phyloP scores from a whole-genome alignment of 2,797 vertebrate genomes.

The Falco peregrinus region DNA sequence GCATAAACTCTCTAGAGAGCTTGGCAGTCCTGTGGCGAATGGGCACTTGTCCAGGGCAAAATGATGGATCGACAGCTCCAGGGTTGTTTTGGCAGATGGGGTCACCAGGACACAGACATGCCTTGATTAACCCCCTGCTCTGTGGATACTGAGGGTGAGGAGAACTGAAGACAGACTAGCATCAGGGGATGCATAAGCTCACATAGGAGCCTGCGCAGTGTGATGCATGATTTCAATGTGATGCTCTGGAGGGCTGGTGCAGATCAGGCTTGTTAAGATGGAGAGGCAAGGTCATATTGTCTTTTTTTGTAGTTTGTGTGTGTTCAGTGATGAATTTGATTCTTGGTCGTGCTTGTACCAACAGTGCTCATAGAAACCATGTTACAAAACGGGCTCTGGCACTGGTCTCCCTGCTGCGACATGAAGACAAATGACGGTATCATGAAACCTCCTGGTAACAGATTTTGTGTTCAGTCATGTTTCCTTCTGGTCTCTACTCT shows the following conservation, averaged over 20 bases:
- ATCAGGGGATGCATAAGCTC: background rate
- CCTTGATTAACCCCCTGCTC: background rate
- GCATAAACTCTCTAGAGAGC: background rate
- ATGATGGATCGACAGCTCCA: background rate
- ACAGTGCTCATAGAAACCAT: background rate
- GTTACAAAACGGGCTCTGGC: background rate
- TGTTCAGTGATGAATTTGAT: background rate
- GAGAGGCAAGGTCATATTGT: background rate
- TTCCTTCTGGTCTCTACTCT: background rate
- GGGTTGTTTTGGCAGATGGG: background rate
- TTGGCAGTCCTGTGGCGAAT: fast-evolving
- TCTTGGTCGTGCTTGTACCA: background rate
- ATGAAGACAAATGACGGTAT: background rate
- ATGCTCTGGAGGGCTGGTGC: background rate
- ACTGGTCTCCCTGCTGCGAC: background rate
- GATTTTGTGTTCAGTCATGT: background rate
- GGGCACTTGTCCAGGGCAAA: background rate
- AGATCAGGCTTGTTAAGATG: background rate
- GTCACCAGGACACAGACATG: background rate
- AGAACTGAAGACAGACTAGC: background rate
- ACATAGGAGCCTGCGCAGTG: fast-evolving
- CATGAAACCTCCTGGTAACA: background rate
- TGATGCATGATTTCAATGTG: fast-evolving
- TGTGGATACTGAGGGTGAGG: background rate
- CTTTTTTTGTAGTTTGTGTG: background rate